Conservation (phyloP, 1,140 invertebrate genomes). For the Lasioglossum baleicum region DNA sequence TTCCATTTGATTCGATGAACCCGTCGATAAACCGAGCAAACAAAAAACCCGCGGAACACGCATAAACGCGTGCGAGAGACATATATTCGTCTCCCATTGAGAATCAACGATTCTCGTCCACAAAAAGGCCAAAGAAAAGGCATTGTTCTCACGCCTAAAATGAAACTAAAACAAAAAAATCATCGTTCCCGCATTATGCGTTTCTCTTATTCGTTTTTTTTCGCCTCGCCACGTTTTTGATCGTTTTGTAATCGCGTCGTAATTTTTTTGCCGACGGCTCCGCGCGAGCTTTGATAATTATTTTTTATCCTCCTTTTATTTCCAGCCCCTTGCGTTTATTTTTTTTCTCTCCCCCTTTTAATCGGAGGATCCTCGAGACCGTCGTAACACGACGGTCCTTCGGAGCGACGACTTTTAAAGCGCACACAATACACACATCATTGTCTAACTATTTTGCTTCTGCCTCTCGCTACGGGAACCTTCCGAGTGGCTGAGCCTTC, state of each 20-base stretch:
- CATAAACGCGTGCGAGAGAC: background rate
- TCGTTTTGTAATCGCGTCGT: slow-evolving; percentile 28
- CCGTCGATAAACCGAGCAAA: background rate
- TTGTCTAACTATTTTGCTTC: slow-evolving; percentile 37
- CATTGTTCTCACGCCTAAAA: slow-evolving; percentile 21
- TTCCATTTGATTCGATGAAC: slow-evolving; percentile 34
- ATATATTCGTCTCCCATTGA: background rate
- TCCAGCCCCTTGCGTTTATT: background rate
- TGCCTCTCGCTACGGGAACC: slow-evolving; percentile 5
- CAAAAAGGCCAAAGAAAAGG: slow-evolving; percentile 51
- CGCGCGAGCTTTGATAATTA: slow-evolving; percentile 36
- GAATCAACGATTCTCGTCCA: slow-evolving; percentile 3
- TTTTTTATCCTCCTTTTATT: slow-evolving; percentile 27
- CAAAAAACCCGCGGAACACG: background rate
- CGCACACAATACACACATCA: slow-evolving; percentile 29
- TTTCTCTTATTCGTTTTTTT: slow-evolving; percentile 8
- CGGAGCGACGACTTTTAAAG: slow-evolving; percentile 43
- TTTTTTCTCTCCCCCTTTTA: background rate
- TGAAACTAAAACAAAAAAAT: background rate
- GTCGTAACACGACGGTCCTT: slow-evolving; percentile 7
- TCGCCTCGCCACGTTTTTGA: slow-evolving; percentile 17
- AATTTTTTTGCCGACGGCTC: slow-evolving; percentile 26
- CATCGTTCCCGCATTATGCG: slow-evolving; percentile 26
- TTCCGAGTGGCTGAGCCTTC: background rate
- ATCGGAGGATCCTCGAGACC: background rate